Base-by-base conservation (phyloP, 2,797 vertebrate genomes). In the Eulemur rubriventer region DNA sequence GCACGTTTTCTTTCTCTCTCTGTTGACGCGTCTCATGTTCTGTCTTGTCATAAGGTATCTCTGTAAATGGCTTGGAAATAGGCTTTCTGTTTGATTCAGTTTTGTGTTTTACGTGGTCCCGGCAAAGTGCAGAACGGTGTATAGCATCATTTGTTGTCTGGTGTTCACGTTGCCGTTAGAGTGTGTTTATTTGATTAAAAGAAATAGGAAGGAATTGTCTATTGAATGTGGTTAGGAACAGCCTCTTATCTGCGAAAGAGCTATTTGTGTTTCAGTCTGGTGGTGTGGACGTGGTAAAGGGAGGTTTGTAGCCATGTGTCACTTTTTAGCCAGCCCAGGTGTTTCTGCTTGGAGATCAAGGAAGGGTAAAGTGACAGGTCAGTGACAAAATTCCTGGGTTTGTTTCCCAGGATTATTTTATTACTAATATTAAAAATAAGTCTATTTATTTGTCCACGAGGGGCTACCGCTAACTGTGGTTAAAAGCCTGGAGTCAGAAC, bases 381-480 rank as follows among this genome's bases (percentile, higher is more conserved):
- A n/a, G 7, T 81, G 61, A 79, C 52, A 78, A 61, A 48, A 89
- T 67, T 87, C 38, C n/a, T 84, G 33, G 20, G 30, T 93, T 89
- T 78, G 30, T 90, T 87, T 95, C 50, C 18, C 43, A 48, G 43
- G 43, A 43, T 78, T 87, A 46, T 91, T 75, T 92, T 90, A 79
- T 76, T 89, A 84, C 33, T 93, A 69, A 41, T 50, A 55, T 48
- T 72, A 95, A 69, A 70, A 91, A 65, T 72, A 63, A 96, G 20
- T 76, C 43, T 78, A 4, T 73, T 22, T 11, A 63, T 57, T 83
- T 69, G 63, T 30, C 61, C 2, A 16, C 2, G 3, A n/a, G 35
- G 20, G 12, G 4, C 38, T 48, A 52, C 43, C 11, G 80, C 61
- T 83, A 38, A 76, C 38, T 35, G 18, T 61, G 80, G 2, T 59